These are phyloP conservation scores for Neodiprion virginianus DNA, from an alignment of 1,140 invertebrate species.

Conservation along the genomic window DNA sequence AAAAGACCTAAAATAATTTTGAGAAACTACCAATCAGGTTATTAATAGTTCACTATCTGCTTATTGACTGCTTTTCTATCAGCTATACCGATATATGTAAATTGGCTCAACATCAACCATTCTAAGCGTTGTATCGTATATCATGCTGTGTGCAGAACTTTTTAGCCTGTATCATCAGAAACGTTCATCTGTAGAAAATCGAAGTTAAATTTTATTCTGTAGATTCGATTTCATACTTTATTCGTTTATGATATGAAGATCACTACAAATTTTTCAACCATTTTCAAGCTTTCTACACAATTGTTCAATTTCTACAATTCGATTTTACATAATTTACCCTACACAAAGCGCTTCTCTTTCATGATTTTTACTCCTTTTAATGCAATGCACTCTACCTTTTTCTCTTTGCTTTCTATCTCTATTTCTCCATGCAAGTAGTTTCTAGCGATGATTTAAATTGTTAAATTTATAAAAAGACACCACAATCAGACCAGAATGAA, in stretches of 20 bases:
- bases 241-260: neutral
- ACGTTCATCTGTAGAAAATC: neutral
- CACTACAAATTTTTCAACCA: neutral
- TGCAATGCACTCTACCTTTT: neutral
- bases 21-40: no score
- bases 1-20: no score
- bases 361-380: neutral
- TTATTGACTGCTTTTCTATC: slow-evolving; percentile 6
- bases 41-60: neutral
- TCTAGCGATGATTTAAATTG: no score
- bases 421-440: neutral
- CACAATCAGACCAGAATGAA: no score
- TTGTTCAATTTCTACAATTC: neutral
- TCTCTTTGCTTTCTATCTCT: slow-evolving; percentile 13
- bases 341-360: slow-evolving; percentile 11
- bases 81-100: neutral
- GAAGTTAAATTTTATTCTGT: neutral
- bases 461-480: no score
- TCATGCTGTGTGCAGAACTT: neutral
- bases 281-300: neutral
- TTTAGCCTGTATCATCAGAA: neutral
- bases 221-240: neutral
- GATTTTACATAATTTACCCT: neutral
- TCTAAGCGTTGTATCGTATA: neutral
- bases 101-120: neutral